phyloP scores from a whole-genome alignment of 2,888 invertebrate genomes.

The Ormia ochracea region DNA sequence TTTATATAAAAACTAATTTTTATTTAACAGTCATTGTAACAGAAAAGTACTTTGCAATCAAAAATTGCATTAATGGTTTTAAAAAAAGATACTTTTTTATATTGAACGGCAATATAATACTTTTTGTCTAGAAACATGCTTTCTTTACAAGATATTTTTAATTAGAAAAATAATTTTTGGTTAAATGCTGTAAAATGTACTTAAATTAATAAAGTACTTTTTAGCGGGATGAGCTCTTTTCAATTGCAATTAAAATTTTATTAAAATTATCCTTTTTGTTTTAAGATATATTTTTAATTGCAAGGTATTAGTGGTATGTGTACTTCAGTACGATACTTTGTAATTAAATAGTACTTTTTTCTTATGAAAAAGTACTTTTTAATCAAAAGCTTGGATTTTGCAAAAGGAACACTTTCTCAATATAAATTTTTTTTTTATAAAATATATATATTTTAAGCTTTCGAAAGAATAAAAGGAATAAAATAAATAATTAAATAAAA shows the following conservation, averaged over 20 bases:
- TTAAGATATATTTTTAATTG: background rate
- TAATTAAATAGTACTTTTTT: background rate
- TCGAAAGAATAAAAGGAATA: no score
- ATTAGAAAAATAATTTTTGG: background rate
- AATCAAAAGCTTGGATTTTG: no score
- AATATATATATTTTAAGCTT: no score
- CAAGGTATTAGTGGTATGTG: background rate
- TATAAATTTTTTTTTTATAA: no score
- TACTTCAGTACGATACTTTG: background rate
- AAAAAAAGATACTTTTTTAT: background rate
- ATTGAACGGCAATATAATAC: background rate
- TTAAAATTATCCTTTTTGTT: background rate
- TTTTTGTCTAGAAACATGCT: background rate
- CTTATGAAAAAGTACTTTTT: background rate
- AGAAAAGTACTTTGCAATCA: no score
- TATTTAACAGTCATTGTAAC: no score
- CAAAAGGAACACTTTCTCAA: no score
- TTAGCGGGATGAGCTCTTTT: background rate
- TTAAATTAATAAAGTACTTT: background rate
- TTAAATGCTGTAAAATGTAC: background rate
- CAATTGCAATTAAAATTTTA: background rate
- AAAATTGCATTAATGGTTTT: no score
- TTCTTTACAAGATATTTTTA: background rate
- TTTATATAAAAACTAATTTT: no score
- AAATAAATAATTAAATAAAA: no score